Evolutionary conservation across 92 coral and sea anemone genomes (phyloP).

Genomic region (Isaurus tuberculatus): DNA sequence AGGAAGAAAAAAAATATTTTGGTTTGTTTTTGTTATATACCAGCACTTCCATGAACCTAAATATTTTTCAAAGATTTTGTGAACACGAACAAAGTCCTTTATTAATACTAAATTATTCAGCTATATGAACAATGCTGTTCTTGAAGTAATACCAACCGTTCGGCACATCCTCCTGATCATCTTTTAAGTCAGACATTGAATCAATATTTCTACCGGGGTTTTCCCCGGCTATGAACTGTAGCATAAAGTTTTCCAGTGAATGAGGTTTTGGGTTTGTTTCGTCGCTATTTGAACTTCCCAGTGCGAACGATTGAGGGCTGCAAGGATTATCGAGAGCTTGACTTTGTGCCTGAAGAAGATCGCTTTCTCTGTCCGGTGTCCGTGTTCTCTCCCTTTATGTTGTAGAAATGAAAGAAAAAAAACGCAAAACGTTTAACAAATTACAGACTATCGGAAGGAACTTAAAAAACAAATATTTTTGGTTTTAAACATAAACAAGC

Average conservation of each 20-base stretch:
- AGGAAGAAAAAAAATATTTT: neutral
- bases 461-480: neutral
- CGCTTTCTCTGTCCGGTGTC: neutral
- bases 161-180: neutral
- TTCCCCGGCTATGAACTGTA: neutral
- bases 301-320: neutral
- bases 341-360: neutral
- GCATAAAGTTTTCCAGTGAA: slow-evolving; percentile 17
- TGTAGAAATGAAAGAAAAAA: neutral
- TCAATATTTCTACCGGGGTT: neutral
- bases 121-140: neutral
- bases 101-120: neutral
- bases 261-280: slow-evolving; percentile 3
- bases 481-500: neutral
- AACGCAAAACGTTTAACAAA: neutral
- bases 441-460: neutral
- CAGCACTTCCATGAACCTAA: neutral
- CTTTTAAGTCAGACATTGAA: slow-evolving; percentile 9
- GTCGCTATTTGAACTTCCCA: neutral
- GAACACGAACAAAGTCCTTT: neutral
- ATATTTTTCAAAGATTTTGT: neutral
- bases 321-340: neutral
- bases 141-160: neutral
- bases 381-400: slow-evolving; percentile 17
- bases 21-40: neutral